Base-by-base conservation (phyloP, 1,140 invertebrate species). In the Drosophila suzukii region DNA sequence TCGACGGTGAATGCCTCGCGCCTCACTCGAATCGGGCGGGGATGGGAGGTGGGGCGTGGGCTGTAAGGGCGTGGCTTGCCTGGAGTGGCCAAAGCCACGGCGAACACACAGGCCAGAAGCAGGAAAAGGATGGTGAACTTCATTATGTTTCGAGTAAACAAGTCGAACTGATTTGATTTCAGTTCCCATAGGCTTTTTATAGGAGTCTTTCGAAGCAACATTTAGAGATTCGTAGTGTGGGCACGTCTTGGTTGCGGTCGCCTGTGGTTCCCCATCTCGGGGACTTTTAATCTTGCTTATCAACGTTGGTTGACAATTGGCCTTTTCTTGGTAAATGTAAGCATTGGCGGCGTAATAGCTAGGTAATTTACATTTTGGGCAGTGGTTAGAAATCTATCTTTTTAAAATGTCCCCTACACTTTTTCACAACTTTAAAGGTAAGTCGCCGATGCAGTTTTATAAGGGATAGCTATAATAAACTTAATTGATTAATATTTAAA, bases 11-110 rank as follows among this genome's bases (percentile, higher is more conserved):
- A 8, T 5, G 75, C 62, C 8, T 68, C 53, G 10, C 80, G 73
- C 20, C 80, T 56, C 41, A 81, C 78, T 8, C 80, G 78, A 24
- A 82, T 81, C 2, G 74, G 73, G 44, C 73, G 60, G 2, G 74
- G 75, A 71, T 61, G 57, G 27, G 63, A 71, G 50, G 75, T 77
- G 27, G 75, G 75, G 10, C 75, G 66, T 3, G 75, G 74, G n/a
- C 55, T 70, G 20, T 55, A 44, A 2, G 75, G 75, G 1, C 27
- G 20, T 1, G 62, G 75, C 36, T 76, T 54, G 30, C 54, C 73
- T 27, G 73, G 71, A 7, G 39, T 75, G 54, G 73, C 73, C 36
- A 66, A 7, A 24, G 61, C 61, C 47, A 76, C 17, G 50, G 61
- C 61, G 4, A 75, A 67, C 0, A 75, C 50, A 32, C 62, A 54